phyloP scores from a whole-genome alignment of 2,113 vertebrate genomes.

The Notarius quadriscutis region DNA sequence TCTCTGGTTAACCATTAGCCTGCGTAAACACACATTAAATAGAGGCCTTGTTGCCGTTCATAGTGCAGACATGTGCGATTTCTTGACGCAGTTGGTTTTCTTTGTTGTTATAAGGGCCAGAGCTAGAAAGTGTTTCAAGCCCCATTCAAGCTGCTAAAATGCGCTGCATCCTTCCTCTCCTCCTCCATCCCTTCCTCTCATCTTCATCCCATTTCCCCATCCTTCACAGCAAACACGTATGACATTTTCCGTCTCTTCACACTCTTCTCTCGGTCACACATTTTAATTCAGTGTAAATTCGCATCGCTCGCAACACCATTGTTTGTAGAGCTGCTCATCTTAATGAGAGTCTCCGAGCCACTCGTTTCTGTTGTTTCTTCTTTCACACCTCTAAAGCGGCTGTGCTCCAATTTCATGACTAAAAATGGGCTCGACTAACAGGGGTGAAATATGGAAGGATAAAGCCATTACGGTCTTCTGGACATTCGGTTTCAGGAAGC shows the following conservation, averaged over 20 bases:
- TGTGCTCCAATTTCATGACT: not conserved
- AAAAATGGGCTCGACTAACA: not conserved
- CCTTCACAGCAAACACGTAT: not conserved
- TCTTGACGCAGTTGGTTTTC: not conserved
- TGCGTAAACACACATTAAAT: constrained; percentile 29
- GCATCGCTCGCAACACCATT: not conserved
- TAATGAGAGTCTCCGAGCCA: not conserved
- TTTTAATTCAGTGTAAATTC: constrained; percentile 8
- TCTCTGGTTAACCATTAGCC: constrained; percentile 4
- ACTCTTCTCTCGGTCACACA: not conserved
- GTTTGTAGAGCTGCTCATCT: not conserved
- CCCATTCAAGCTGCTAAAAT: constrained; percentile 35
- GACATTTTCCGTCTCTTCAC: not conserved
- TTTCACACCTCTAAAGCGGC: not conserved
- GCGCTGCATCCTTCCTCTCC: not conserved
- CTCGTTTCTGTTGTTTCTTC: not conserved
- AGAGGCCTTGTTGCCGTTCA: constrained; percentile 27
- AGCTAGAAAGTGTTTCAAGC: not conserved
- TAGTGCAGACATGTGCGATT: constrained; percentile 11
- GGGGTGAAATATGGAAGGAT: not conserved
- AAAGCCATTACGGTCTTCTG: not conserved
- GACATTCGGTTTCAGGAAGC: not conserved
- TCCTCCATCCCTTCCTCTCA: constrained; percentile 41
- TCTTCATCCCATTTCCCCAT: not conserved
- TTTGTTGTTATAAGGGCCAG: not conserved